A percentile compares a stretch with the other conserved stretches of the same genome.
Evolutionary conservation across 2,888 invertebrate genomes (phyloP).

Genomic region (Argyra leucocephala): DNA sequence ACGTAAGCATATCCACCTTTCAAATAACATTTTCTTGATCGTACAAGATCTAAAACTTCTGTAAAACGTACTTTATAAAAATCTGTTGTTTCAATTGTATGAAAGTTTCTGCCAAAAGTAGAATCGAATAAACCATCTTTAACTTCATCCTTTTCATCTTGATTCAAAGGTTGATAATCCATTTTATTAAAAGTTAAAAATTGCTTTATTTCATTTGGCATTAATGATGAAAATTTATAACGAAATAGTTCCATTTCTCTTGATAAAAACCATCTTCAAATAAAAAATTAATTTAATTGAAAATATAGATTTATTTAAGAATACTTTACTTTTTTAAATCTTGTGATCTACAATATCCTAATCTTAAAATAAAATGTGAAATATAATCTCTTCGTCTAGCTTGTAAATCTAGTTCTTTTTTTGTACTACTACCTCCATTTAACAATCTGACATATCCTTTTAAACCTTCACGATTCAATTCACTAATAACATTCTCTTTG

Average conservation of each 20-base stretch:
- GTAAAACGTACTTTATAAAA: conserved; percentile 78
- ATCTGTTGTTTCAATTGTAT: conserved; percentile 53
- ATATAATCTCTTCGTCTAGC: conserved; percentile 71
- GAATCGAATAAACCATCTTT: conserved; percentile 54
- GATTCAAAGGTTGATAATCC: conserved; percentile 54
- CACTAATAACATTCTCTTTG: conserved; percentile 53
- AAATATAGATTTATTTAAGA: neutral
- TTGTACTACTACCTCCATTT: conserved; percentile 47
- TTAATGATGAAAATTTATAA: conserved; percentile 60
- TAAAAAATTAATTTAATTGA: neutral
- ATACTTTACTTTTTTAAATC: conserved; percentile 55
- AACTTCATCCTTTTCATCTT: conserved; percentile 57
- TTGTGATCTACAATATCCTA: conserved; percentile 82
- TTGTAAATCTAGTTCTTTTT: conserved; percentile 53
- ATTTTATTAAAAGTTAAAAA: conserved; percentile 62
- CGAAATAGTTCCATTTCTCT: conserved; percentile 86
- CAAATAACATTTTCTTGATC: conserved; percentile 66
- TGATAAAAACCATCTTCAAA: conserved; percentile 67
- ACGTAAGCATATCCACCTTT: conserved; percentile 79
- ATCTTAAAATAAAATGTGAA: conserved; percentile 83
- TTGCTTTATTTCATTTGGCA: conserved; percentile 48
- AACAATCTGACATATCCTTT: conserved; percentile 56
- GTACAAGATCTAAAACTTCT: conserved; percentile 78
- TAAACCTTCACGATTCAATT: conserved; percentile 58
- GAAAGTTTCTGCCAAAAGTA: conserved; percentile 47